phyloP scores from a whole-genome alignment of 1,140 invertebrate species.

The Planococcus citri region DNA sequence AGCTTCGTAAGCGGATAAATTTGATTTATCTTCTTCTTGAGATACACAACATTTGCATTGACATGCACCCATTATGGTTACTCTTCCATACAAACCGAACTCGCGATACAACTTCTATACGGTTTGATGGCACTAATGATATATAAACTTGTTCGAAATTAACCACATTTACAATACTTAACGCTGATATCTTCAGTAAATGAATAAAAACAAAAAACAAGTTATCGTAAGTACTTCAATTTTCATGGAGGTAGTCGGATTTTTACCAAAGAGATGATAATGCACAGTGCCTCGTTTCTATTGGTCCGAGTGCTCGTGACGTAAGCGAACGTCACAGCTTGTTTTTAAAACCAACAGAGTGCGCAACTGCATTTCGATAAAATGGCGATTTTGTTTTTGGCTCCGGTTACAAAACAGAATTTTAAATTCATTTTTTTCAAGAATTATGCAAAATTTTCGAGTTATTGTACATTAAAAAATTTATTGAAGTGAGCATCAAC shows the following conservation, averaged over 20 bases:
- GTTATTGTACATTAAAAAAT: too few relatives aligned
- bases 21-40: slow-evolving; percentile 9
- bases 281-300: too few relatives aligned
- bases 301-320: too few relatives aligned
- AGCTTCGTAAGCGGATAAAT: slow-evolving; percentile 6
- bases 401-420: too few relatives aligned
- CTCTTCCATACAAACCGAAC: neutral
- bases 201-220: slow-evolving; percentile 8
- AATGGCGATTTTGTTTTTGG: too few relatives aligned
- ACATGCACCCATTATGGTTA: slow-evolving; percentile 12
- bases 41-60: slow-evolving; percentile 1
- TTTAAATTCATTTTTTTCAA: too few relatives aligned
- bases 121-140: neutral
- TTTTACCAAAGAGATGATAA: too few relatives aligned
- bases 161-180: neutral
- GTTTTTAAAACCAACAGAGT: too few relatives aligned
- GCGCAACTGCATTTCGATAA: too few relatives aligned
- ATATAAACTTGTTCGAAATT: neutral
- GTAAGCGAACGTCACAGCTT: too few relatives aligned
- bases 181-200: neutral
- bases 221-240: neutral
- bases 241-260: neutral
- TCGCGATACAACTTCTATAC: neutral
- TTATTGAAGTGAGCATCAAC: too few relatives aligned
- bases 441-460: too few relatives aligned